Base-by-base conservation (phyloP, 2,797 vertebrate species). In the Pteronotus mesoamericanus region DNA sequence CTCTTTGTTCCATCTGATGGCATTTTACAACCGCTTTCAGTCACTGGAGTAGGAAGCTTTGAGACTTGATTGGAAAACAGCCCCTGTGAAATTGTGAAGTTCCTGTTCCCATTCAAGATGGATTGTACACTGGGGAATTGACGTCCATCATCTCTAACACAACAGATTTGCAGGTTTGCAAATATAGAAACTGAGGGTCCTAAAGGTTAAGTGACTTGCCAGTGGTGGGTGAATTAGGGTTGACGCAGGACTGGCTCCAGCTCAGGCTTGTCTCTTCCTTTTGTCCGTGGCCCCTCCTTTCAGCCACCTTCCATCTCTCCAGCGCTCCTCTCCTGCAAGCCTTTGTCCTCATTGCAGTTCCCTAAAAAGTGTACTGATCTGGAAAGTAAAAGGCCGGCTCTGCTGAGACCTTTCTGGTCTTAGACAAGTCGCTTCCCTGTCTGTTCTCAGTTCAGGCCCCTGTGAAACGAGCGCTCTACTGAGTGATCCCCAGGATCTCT, bases 181-280 rank as follows among this genome's bases (percentile, higher is more conserved):
- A 19, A 37, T 6, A 42, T 1, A n/a, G 48, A 29, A 26, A 42
- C 74, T 5, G 46, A 59, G 34, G 37, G 19, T 18, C 48, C 42
- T 32, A 3, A 1, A 34, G 46, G 29, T 9, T 42, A 66, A 29
- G 66, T n/a, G 4, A 11, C 84, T 51, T 39, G 34, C 39, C 15
- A 15, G 2, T 8, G 0, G 14, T 64, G 74, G 32, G 24, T 3
- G 9, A 29, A 21, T 42, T 1, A 21, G 29, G 37, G 85, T 29
- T n/a, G 29, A n/a, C 4, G 9, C 42, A 39, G 68, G 74, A 22
- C 64, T 46, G 16, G 29, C 48, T 44, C 44, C 8, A 5, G 34
- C 18, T 2, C 3, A n/a, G 19, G 3, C 9, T 0, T 2, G 1
- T 18, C 46, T 24, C 34, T 22, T 32, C 39, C 48, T 61, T 34